These are phyloP conservation scores for Heliconius eleuchia DNA, from an alignment of 1,140 invertebrate species.

Conservation along the genomic window DNA sequence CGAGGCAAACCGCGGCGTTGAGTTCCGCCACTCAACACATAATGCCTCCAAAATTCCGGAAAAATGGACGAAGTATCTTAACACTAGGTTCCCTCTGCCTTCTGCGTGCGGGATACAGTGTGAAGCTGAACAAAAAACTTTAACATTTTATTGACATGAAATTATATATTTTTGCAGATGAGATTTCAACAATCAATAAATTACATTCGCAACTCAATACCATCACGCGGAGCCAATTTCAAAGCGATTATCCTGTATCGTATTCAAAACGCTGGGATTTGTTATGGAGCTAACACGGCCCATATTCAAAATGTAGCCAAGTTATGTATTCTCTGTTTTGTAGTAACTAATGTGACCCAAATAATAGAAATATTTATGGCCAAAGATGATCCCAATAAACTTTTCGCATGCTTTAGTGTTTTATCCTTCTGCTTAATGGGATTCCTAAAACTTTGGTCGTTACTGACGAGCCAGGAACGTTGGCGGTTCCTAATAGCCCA, in stretches of 20 bases:
- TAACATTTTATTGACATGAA: no score
- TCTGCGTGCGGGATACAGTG: no score
- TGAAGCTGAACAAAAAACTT: no score
- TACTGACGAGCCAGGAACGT: constrained; percentile 37
- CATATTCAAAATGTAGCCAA: constrained; percentile 43
- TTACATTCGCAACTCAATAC: neutral
- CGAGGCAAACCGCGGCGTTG: no score
- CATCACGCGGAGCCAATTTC: neutral
- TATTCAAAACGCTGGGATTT: constrained; percentile 38
- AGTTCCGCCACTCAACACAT: no score
- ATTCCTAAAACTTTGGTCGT: constrained; percentile 50
- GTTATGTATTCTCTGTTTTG: constrained; percentile 48
- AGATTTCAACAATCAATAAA: neutral
- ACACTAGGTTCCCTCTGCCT: no score
- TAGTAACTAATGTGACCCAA: constrained; percentile 48
- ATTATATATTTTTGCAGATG: neutral
- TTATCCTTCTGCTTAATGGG: constrained; percentile 61
- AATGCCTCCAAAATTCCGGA: no score
- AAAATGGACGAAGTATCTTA: no score
- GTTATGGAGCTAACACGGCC: constrained; percentile 7
- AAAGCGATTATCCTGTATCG: constrained; percentile 19
- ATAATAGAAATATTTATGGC: constrained; percentile 44
- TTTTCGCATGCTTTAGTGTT: constrained; percentile 61
- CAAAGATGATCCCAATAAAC: constrained; percentile 47
- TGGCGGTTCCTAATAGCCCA: constrained; percentile 50